phyloP scores from a whole-genome alignment of 2,113 vertebrate genomes.

The Strix uralensis region DNA sequence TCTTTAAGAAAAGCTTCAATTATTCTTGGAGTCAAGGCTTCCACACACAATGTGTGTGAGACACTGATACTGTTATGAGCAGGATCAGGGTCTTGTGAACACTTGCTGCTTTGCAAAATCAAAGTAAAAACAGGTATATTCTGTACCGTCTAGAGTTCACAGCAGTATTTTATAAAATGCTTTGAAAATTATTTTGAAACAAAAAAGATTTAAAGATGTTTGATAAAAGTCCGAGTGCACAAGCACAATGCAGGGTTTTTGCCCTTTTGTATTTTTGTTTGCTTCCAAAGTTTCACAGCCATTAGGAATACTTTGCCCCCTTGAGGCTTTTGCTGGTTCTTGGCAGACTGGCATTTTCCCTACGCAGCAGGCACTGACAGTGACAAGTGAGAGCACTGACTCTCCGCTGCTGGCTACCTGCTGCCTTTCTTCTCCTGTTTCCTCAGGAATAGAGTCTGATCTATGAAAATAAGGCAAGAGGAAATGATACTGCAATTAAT shows the following conservation, averaged over 20 bases:
- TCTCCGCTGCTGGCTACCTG: slow-evolving; percentile 16
- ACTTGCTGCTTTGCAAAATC: background rate
- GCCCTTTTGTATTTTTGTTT: background rate
- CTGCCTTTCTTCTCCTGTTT: slow-evolving; percentile 42
- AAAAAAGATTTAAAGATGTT: background rate
- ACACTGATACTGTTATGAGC: background rate
- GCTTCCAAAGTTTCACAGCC: background rate
- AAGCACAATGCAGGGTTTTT: background rate
- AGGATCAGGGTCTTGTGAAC: background rate
- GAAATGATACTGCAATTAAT: slow-evolving; percentile 10
- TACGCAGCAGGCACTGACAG: slow-evolving; percentile 24
- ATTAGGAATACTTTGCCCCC: slow-evolving; percentile 11
- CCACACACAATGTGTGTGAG: background rate
- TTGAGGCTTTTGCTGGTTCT: slow-evolving; percentile 40
- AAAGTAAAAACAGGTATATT: background rate
- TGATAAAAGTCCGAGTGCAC: background rate
- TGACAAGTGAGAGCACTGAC: slow-evolving; percentile 32
- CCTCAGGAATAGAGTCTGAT: background rate
- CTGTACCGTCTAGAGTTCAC: background rate
- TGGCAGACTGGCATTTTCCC: slow-evolving; percentile 6
- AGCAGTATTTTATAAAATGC: background rate
- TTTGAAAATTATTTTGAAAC: background rate
- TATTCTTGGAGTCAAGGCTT: background rate
- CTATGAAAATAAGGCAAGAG: background rate
- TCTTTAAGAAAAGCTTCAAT: background rate